These are phyloP conservation scores for Nasua narica DNA, from an alignment of 2,797 vertebrate genomes.

Conservation along the genomic window DNA sequence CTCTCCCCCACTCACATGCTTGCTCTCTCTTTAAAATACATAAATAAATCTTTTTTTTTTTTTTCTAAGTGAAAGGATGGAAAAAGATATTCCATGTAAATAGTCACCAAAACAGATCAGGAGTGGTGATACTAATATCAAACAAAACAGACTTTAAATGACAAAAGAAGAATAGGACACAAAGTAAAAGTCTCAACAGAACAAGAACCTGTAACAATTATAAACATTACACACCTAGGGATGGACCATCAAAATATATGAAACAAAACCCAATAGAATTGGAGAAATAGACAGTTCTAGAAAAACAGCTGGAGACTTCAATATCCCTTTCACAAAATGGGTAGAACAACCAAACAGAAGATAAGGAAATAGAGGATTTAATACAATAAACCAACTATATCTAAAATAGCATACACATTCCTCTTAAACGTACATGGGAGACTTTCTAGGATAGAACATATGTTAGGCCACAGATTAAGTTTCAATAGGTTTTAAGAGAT, in stretches of 20 bases:
- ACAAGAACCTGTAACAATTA: background rate
- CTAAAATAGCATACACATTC: background rate
- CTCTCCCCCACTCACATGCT: background rate
- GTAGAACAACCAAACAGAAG: background rate
- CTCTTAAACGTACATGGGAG: background rate
- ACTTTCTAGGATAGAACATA: background rate
- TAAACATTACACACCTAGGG: background rate
- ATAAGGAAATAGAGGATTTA: background rate
- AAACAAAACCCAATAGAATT: background rate
- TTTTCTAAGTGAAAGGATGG: background rate
- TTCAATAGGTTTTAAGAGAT: background rate
- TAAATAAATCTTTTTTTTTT: background rate
- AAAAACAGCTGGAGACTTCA: background rate
- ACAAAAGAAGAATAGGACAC: background rate
- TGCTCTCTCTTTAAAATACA: background rate
- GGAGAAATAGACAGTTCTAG: background rate
- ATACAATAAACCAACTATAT: background rate
- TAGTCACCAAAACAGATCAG: background rate
- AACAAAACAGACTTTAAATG: background rate
- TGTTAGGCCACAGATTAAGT: background rate
- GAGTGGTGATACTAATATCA: background rate
- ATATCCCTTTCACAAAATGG: background rate
- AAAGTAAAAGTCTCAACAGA: background rate
- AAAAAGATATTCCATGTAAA: background rate
- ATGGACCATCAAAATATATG: background rate